Base-by-base conservation (phyloP, 2,888 invertebrate species). In the Yponomeuta malinellus region DNA sequence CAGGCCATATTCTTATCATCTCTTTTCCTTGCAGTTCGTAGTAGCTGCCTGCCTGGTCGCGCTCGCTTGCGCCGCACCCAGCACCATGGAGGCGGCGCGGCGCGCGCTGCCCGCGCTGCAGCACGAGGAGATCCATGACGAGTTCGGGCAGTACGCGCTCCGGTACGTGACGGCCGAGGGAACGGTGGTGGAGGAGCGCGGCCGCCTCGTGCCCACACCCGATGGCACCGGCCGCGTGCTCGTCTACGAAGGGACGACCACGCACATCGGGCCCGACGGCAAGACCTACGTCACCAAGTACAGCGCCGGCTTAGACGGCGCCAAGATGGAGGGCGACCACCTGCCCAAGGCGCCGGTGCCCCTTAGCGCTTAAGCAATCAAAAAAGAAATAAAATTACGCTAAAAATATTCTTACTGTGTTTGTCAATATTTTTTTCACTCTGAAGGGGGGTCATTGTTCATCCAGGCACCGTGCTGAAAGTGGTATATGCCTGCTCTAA, bases 141-240 rank as follows among this genome's bases (percentile, higher is more conserved):
- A 83, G 72, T 78, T 76, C 48, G 86, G 87, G 5, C 85, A 85
- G 74, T 86, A 83, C 74, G 77, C 79, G 3, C 77, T 86, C 2
- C 79, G 81, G n/a, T 86, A 86, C 79, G 79, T 84, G 71, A 86
- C 86, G 1, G 86, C 84, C 10, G 84, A 87, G 72, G 84, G 84
- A 52, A 86, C 81, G 52, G 73, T 83, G 2, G 85, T 86, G 1
- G 77, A 76, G 3, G 86, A 86, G 73, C 78, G 78, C 2, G 86
- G 85, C n/a, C 79, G 78, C 29, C 79, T 86, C 0, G 81, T 86
- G 5, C 81, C 83, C n/a, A 79, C 77, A 1, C 73, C 77, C 1
- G 77, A 80, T 15, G 81, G 80, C 4, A 75, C 73, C 5, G 80
- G 74, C 2, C 76, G 81, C 65, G 86, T 85, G 9, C 79, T 87